Evolutionary conservation across 2,113 vertebrate species (phyloP).

Genomic region (Phylloscopus whistleri): DNA sequence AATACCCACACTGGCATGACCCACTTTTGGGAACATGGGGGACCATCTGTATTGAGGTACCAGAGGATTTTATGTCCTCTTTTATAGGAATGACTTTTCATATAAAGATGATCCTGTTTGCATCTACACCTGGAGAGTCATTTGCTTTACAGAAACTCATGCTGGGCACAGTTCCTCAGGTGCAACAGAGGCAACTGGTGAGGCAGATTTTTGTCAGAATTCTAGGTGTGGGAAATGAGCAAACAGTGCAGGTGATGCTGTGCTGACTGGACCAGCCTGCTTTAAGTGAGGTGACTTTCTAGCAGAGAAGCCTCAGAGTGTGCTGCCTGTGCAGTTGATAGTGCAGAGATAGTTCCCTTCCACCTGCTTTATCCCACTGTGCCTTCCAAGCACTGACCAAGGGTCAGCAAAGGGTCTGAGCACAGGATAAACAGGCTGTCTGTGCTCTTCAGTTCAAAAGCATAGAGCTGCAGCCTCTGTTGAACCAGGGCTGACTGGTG

Average conservation of each 20-base stretch:
- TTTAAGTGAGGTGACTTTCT: neutral
- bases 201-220: neutral
- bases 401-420: neutral
- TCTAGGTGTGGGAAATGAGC: neutral
- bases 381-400: neutral
- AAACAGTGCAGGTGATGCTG: neutral
- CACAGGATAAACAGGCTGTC: neutral
- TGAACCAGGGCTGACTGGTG: neutral
- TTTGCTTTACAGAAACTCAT: neutral
- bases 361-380: neutral
- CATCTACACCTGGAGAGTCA: neutral
- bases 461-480: neutral
- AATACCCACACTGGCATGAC: neutral
- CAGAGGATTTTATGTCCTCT: neutral
- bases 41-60: neutral
- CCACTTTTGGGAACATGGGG: neutral
- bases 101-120: neutral
- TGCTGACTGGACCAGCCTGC: neutral
- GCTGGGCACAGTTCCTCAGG: accelerated
- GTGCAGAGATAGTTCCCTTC: neutral
- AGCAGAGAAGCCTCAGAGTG: neutral
- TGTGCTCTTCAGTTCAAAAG: neutral
- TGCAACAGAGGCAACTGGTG: neutral
- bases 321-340: accelerated
- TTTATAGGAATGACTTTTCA: neutral